Evolutionary conservation across 1,140 invertebrate species (phyloP).

Genomic region (Brachionus rotundiformis): DNA sequence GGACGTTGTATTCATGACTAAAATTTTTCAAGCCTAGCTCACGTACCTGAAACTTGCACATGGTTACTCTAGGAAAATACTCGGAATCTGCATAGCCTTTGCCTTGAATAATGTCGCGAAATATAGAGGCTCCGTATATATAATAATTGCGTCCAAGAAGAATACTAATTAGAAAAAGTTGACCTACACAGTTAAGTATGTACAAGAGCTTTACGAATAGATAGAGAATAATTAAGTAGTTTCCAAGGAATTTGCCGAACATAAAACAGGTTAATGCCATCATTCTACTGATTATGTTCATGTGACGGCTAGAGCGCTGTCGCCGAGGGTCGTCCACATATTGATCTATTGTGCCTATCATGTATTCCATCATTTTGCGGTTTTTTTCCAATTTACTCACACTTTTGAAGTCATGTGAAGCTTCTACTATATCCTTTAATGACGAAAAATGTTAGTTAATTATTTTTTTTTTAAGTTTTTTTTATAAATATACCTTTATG

Average conservation of each 20-base stretch:
- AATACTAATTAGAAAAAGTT: slow-evolving; percentile 65
- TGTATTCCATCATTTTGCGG: slow-evolving; percentile 46
- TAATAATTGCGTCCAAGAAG: slow-evolving; percentile 66
- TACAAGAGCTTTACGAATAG: slow-evolving; percentile 66
- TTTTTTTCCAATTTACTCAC: slow-evolving; percentile 50
- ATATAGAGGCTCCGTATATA: slow-evolving; percentile 58
- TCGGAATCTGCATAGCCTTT: slow-evolving; percentile 56
- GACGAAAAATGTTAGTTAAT: not conserved
- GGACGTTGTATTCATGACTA: slow-evolving; percentile 58
- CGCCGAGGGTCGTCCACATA: slow-evolving; percentile 50
- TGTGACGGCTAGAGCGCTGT: slow-evolving; percentile 31
- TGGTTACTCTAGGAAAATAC: slow-evolving; percentile 52
- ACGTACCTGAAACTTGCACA: slow-evolving; percentile 54
- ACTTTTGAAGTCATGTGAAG: slow-evolving; percentile 40
- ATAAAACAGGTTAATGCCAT: slow-evolving; percentile 26
- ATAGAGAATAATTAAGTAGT: slow-evolving; percentile 65
- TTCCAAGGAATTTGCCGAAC: slow-evolving; percentile 65
- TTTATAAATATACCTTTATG: slow-evolving; percentile 40
- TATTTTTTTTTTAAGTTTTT: too few species aligned
- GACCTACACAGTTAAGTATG: slow-evolving; percentile 65
- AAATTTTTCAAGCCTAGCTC: slow-evolving; percentile 42
- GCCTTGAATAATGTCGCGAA: slow-evolving; percentile 43
- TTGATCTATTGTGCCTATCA: slow-evolving; percentile 52
- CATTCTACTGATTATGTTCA: slow-evolving; percentile 1
- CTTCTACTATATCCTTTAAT: slow-evolving; percentile 45